phyloP scores from a whole-genome alignment of 2,113 vertebrate genomes.

The Orthonyx spaldingii region DNA sequence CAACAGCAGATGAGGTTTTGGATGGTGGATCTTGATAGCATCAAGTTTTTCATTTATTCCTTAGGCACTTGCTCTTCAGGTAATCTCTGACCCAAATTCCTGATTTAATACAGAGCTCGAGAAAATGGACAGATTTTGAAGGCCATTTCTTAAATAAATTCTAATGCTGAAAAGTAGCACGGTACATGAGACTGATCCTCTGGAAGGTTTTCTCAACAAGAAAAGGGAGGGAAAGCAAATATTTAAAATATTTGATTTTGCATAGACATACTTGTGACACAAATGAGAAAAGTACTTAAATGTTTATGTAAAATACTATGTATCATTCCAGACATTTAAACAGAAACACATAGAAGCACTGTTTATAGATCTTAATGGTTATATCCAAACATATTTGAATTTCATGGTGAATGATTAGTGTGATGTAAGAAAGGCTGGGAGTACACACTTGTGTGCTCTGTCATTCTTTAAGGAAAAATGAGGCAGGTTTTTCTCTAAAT shows the following conservation, averaged over 20 bases:
- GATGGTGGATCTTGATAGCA: neutral
- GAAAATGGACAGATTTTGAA: neutral
- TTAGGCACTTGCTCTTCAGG: neutral
- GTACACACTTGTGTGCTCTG: neutral
- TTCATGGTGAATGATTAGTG: neutral
- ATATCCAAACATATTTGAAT: neutral
- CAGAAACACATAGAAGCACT: neutral
- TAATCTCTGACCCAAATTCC: neutral
- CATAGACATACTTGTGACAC: neutral
- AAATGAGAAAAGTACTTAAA: neutral
- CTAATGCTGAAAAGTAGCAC: neutral
- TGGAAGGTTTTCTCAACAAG: neutral
- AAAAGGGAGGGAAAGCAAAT: neutral
- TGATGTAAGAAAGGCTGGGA: neutral
- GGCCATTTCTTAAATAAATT: neutral
- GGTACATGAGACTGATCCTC: neutral
- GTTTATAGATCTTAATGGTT: neutral
- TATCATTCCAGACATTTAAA: neutral
- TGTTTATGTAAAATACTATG: neutral
- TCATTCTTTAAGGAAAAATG: neutral
- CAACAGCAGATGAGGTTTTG: neutral
- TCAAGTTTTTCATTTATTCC: neutral
- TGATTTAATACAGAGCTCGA: neutral
- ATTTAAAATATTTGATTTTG: neutral
- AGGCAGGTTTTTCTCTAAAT: neutral